Percentiles rank a stretch among this genome's conserved stretches.
phyloP scores from a whole-genome alignment of 2,888 invertebrate genomes.

The Drosophila borealis region DNA sequence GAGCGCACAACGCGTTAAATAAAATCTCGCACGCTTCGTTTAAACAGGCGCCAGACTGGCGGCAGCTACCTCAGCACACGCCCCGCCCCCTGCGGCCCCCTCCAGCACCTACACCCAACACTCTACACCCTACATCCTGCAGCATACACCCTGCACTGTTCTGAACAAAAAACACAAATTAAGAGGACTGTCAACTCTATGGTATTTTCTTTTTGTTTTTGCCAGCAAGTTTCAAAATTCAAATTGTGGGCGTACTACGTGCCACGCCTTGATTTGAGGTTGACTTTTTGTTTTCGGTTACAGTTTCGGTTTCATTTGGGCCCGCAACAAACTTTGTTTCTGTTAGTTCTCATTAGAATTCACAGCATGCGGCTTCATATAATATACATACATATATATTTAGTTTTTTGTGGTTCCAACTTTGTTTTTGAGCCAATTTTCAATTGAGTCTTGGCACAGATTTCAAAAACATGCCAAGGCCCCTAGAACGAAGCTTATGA shows the following conservation, averaged over 20 bases:
- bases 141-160: not conserved
- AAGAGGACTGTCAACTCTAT: conserved; percentile 64
- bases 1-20: conserved; percentile 63
- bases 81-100: not conserved
- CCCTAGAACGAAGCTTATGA: not conserved
- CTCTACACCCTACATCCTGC: not conserved
- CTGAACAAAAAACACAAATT: conserved; percentile 35
- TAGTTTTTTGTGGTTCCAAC: conserved; percentile 5
- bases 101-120: not conserved
- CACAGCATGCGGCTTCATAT: conserved; percentile 42
- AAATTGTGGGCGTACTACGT: conserved; percentile 57
- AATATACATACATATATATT: not conserved
- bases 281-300: conserved; percentile 57
- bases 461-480: conserved; percentile 6
- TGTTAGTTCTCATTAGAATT: conserved; percentile 49
- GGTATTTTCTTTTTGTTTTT: conserved; percentile 9
- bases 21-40: conserved; percentile 75
- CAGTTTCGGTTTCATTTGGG: conserved; percentile 27
- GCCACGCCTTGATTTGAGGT: conserved; percentile 58
- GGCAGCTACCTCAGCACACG: conserved; percentile 5
- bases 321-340: conserved; percentile 31
- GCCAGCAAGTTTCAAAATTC: conserved; percentile 47
- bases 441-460: conserved; percentile 28
- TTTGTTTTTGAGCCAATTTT: conserved; percentile 40
- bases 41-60: conserved; percentile 34